Percentiles rank a stretch among this genome's conserved stretches.
These are phyloP conservation scores for Epizoanthus illoricatus DNA, from an alignment of 92 coral and sea anemone genomes.

Conservation along the genomic window DNA sequence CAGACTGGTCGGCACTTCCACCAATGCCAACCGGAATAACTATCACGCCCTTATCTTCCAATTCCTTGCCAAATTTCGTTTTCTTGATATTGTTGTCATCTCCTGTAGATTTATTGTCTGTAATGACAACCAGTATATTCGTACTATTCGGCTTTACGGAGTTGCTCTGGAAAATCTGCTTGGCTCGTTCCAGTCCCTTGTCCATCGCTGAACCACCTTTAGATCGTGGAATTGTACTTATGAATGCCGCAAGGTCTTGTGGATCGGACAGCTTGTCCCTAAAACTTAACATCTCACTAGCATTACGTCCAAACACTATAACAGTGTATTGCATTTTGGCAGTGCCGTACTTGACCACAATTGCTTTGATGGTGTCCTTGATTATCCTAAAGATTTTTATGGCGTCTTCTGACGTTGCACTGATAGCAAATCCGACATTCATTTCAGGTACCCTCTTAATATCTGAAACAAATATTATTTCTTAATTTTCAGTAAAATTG, in stretches of 20 bases:
- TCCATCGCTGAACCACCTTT: conserved; percentile 65
- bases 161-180: conserved; percentile 51
- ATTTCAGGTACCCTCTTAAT: conserved; percentile 60
- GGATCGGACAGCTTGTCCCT: conserved; percentile 39
- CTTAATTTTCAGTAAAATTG: too few species aligned
- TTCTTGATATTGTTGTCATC: conserved; percentile 55
- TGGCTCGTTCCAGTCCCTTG: conserved; percentile 64
- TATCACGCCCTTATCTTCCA: conserved; percentile 62
- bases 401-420: conserved; percentile 64
- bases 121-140: conserved; percentile 74
- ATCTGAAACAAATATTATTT: conserved; percentile 41
- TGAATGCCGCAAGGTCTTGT: conserved; percentile 48
- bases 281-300: conserved; percentile 52
- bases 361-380: conserved; percentile 66
- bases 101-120: conserved; percentile 76
- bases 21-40: conserved; percentile 87
- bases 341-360: conserved; percentile 74
- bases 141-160: conserved; percentile 63
- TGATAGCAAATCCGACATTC: conserved; percentile 78
- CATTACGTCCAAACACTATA: conserved; percentile 76
- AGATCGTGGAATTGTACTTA: conserved; percentile 49
- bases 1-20: conserved; percentile 54
- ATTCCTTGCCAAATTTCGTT: conserved; percentile 58
- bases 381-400: conserved; percentile 55
- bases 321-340: conserved; percentile 73